Conservation (phyloP, 2,113 vertebrate species). For the Donacobius atricapilla region DNA sequence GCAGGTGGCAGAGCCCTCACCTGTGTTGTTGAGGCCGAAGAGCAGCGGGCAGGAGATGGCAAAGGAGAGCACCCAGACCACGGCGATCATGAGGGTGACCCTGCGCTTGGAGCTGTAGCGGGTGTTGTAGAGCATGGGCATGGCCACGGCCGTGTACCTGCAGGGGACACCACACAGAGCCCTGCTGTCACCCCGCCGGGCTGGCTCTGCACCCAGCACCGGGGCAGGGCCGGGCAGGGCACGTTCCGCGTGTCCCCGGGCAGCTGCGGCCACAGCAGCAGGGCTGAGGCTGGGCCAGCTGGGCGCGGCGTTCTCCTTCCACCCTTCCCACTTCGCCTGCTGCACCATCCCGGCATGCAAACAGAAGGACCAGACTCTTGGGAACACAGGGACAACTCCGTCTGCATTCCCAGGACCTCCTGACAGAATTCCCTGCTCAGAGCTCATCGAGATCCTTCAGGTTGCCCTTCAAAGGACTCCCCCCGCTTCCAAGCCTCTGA, state of each 20-base stretch:
- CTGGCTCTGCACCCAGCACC: too few species aligned
- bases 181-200: neutral
- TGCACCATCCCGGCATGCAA: accelerated
- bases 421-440: neutral
- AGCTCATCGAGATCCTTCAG: neutral
- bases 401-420: neutral
- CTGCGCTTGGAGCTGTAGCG: conserved; percentile 95
- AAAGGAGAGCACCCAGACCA: conserved; percentile 96
- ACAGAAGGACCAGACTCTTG: neutral
- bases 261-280: neutral
- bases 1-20: conserved; percentile 62
- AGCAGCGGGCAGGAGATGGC: conserved; percentile 95
- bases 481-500: neutral
- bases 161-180: neutral
- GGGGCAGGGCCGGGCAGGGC: too few species aligned
- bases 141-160: conserved; percentile 97
- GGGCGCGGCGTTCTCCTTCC: accelerated
- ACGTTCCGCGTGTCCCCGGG: too few species aligned
- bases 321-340: neutral
- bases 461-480: neutral
- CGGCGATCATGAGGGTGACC: conserved; percentile 93
- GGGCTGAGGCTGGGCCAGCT: neutral
- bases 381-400: accelerated
- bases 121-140: conserved; percentile 99
- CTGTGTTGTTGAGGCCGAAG: conserved; percentile 95